A percentile compares a stretch with the other conserved stretches of the same genome.
Evolutionary conservation across 2,113 vertebrate genomes (phyloP).

Genomic region (Onychorhynchus coronatus): DNA sequence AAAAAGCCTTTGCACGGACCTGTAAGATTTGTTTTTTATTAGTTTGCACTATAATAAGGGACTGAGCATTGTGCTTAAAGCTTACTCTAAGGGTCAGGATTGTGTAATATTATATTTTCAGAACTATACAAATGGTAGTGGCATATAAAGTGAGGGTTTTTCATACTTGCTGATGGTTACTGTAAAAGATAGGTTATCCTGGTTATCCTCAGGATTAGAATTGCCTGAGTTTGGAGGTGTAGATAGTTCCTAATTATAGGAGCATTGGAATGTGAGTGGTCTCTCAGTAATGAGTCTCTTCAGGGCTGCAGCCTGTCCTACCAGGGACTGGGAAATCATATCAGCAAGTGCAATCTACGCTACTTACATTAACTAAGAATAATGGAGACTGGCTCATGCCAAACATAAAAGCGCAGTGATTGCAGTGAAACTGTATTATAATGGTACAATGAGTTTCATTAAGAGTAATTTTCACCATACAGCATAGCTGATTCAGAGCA

Average conservation of each 20-base stretch:
- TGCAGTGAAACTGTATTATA: background rate
- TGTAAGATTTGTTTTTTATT: background rate
- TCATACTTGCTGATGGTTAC: background rate
- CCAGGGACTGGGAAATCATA: background rate
- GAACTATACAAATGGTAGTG: background rate
- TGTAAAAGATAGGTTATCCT: background rate
- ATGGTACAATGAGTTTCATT: constrained; percentile 12
- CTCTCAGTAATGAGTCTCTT: background rate
- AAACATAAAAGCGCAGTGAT: background rate
- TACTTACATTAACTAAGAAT: background rate
- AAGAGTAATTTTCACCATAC: background rate
- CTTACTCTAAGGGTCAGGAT: background rate
- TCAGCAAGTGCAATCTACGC: background rate
- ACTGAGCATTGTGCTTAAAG: background rate
- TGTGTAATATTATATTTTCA: background rate
- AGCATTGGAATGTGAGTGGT: background rate
- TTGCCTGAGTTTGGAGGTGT: background rate
- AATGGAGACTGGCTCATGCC: background rate
- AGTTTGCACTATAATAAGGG: background rate
- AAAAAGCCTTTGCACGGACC: background rate
- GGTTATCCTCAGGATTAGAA: background rate
- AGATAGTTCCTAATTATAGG: background rate
- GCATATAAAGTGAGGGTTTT: background rate
- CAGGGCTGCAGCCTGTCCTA: background rate
- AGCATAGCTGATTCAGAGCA: background rate